Base-by-base conservation (phyloP, 1,140 invertebrate species). In the Drosophila orena region DNA sequence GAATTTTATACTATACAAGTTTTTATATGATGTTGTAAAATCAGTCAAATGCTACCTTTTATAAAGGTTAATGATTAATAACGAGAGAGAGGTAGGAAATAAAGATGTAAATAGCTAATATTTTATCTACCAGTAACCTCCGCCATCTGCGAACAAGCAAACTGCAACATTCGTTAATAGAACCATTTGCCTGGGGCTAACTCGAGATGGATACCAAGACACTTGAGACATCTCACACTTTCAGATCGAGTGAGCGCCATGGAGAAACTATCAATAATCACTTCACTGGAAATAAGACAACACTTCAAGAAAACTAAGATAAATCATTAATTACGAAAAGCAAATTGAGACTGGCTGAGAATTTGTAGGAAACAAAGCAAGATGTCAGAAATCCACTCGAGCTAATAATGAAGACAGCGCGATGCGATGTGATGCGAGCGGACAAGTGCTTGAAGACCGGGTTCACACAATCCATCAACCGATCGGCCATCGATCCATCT, bases 391-490 rank as follows among this genome's bases (percentile, higher is more conserved):
- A 90, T 71, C 72, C 79, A 89, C 77, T 78, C 64, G 75, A 83
- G 72, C 72, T 66, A 76, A 81, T 79, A 62, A 81, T 79, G 58
- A 62, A 61, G 71, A 74, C 71, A 62, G 58, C 49, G 47, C 22
- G 30, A 30, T 30, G 6, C 27, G 27, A 30, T 30, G 27, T 8
- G 37, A 42, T 30, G 24, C 60, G 57, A 78, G 68, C 79, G 79
- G 65, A 90, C 84, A 89, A 89, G 84, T 89, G 84, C 85, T 38
- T 50, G 40, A 37, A 62, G 54, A 30, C 54, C 50, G 44, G 73
- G 68, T 84, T 88, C 80, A 90, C 79, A 90, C 80, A 90, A 89
- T 89, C 80, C 85, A 89, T 89, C 84, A 89, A 80, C 58, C 65
- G 85, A 89, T 84, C 85, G 69, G 37, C 42, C 60, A 74, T 72